These are phyloP conservation scores for Chitala chitala DNA, from an alignment of 2,113 vertebrate species.

Conservation along the genomic window DNA sequence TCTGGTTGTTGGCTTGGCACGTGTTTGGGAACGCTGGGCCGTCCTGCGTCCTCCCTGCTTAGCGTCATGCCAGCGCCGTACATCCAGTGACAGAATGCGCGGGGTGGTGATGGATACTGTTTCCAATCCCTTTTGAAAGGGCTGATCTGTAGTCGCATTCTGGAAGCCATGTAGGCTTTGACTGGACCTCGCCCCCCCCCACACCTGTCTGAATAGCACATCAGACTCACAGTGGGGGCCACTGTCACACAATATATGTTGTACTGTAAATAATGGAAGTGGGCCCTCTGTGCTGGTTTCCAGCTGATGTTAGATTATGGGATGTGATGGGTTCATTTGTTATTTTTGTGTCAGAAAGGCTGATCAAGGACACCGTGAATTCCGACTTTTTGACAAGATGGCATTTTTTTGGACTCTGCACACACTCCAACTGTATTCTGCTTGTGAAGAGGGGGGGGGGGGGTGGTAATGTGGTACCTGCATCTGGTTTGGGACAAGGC, in stretches of 20 bases:
- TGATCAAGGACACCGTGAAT: background rate
- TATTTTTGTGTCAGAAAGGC: slow-evolving; percentile 31
- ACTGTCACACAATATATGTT: slow-evolving; percentile 32
- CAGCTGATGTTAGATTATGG: slow-evolving; percentile 26
- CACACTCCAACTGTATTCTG: no score
- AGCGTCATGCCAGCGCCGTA: background rate
- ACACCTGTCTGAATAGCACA: background rate
- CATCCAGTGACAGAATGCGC: background rate
- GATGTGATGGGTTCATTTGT: slow-evolving; percentile 35
- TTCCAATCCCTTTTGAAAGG: slow-evolving; percentile 18
- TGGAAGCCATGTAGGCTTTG: slow-evolving; percentile 19
- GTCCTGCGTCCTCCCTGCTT: no score
- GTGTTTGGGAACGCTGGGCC: no score
- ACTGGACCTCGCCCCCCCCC: background rate
- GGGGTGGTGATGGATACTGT: slow-evolving; percentile 19
- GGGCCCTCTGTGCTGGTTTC: slow-evolving; percentile 6
- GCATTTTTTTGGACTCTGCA: background rate
- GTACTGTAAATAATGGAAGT: slow-evolving; percentile 23
- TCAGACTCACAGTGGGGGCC: background rate
- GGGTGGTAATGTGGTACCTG: background rate
- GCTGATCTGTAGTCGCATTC: slow-evolving; percentile 17
- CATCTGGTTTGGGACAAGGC: background rate
- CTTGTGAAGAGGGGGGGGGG: no score
- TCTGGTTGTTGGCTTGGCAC: no score
- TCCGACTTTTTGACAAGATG: no score